These are phyloP conservation scores for Gandaritis pyraliata DNA, from an alignment of 2,888 invertebrate genomes.

Conservation along the genomic window DNA sequence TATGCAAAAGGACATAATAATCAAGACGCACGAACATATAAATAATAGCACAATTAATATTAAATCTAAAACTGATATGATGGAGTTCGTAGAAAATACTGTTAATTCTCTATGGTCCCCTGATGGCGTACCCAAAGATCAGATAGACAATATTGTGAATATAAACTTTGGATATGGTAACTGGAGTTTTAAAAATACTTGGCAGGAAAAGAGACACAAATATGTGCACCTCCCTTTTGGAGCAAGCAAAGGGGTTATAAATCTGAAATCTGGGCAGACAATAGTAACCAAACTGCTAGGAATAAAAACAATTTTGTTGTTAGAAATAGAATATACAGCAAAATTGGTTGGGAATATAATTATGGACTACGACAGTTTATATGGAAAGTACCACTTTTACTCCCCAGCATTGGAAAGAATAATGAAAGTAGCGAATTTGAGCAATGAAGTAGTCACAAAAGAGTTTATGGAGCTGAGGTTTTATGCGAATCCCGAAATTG, in stretches of 20 bases:
- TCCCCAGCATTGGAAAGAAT: constrained; percentile 61
- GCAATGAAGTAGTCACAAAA: constrained; percentile 59
- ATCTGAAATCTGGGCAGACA: constrained; percentile 53
- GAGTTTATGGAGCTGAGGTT: constrained; percentile 62
- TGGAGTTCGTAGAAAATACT: constrained; percentile 52
- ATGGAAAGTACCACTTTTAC: constrained; percentile 71
- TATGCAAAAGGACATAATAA: constrained; percentile 49
- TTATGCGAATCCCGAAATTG: constrained; percentile 58
- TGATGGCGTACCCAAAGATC: constrained; percentile 55
- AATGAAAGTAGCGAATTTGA: constrained; percentile 61
- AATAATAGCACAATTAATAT: constrained; percentile 57
- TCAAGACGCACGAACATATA: constrained; percentile 54
- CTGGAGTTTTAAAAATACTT: constrained; percentile 51
- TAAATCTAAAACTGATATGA: constrained; percentile 46
- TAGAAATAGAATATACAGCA: constrained; percentile 59
- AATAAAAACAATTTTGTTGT: constrained; percentile 53
- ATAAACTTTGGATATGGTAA: constrained; percentile 51
- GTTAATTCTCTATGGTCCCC: constrained; percentile 57
- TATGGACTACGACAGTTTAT: constrained; percentile 58
- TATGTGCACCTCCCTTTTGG: constrained; percentile 49
- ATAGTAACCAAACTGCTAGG: constrained; percentile 54
- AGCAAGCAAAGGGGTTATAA: constrained; percentile 46
- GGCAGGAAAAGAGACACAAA: constrained; percentile 54
- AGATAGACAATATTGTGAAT: constrained; percentile 50
- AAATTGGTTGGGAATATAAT: constrained; percentile 58